Base-by-base conservation (phyloP, 2,797 vertebrate species). In the Menidia menidia region DNA sequence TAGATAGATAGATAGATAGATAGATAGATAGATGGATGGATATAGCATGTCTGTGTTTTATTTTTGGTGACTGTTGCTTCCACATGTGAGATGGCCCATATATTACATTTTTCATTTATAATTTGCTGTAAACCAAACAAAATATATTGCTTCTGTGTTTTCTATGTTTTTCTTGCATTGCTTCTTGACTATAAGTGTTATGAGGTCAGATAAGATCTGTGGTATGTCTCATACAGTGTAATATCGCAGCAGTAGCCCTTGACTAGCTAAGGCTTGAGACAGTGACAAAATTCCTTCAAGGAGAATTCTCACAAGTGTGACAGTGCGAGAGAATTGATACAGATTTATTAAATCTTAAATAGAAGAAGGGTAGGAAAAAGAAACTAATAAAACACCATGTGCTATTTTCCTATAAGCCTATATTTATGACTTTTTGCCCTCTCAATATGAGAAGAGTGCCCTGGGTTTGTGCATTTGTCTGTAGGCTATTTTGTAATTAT, bases 301-400 rank as follows among this genome's bases (percentile, higher is more conserved):
- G 78, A 83, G 62, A 83, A 78, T 65, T 51, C 69, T 70, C 75
- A 74, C 53, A 60, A 78, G 72, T 81, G 72, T 80, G 78, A 82
- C 68, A 30, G 64, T 67, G 53, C 73, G 77, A 85, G 75, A 81
- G 73, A 82, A 90, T 80, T 89, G 84, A 64, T 78, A 59, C 71
- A 73, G 70, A 89, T 91, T 91, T 93, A 94, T 94, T 92, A 89
- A 83, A 91, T 91, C 89, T 92, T 88, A 85, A 91, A 84, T 83
- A 80, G 87, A 81, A 85, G 87, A 83, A 78, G 57, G 10, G 2
- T 25, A 25, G 25, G 3, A 68, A 78, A 71, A 68, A 53, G 72
- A 75, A 79, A 72, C 80, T 92, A 92, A 93, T 91, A 88, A 87
- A 88, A 82, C 12, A 73, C 80, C 75, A 80, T 63, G 67, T 78